Base-by-base conservation (phyloP, 2,888 invertebrate genomes). In the Melinaea marsaeus region DNA sequence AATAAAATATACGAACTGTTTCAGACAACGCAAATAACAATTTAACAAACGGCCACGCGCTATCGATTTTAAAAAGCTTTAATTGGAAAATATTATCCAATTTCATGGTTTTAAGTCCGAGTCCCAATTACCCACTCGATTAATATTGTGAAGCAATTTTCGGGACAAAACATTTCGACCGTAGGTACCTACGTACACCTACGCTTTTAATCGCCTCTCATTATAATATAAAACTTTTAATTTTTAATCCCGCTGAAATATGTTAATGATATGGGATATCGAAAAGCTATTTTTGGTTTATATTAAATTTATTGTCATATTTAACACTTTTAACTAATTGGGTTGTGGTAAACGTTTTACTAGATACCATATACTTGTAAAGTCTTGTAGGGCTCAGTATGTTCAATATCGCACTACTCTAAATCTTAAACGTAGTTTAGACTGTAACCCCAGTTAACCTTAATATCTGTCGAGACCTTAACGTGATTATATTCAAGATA, bases 81-180 rank as follows among this genome's bases (percentile, higher is more conserved):
- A 65, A 62, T 42, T 42, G 37, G 60, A 62, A 62, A 61, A 59
- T 62, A 65, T 62, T 65, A 65, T 56, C 57, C 46, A 60, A 62
- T 65, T 65, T 60, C 62, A 65, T 62, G 60, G 62, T 55, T 56
- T 62, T 47, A 51, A 58, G 54, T 62, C 42, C 58, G 62, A 65
- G 58, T 65, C 46, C 57, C 57, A 62, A 62, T 65, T 62, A 62
- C 37, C 22, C 62, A 62, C 37, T 33, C 62, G 57, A 51, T 60
- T 62, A 62, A 60, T 62, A 58, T 37, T 13, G n/a, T 35, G 48
- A 61, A 65, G 57, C 60, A 51, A 62, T 65, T 59, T 45, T 7
- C 58, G 47, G 54, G 61, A 62, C 61, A 58, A 59, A 57, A 57
- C 57, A 62, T 60, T 51, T 58, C 46, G 22, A 55, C 51, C 57